Conservation (phyloP, 1,140 invertebrate genomes). For the Agraylea sexmaculata region DNA sequence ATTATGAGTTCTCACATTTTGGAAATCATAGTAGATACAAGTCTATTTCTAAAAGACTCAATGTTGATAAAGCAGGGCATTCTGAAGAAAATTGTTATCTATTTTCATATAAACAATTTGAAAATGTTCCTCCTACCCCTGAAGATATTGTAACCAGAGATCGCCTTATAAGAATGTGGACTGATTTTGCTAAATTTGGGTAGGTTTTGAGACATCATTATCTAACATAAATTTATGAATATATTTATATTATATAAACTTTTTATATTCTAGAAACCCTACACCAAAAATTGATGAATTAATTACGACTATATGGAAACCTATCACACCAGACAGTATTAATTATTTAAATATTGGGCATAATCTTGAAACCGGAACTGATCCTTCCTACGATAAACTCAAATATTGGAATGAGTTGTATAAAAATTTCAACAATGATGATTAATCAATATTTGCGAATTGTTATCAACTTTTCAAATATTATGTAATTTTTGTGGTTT, state of each 20-base stretch:
- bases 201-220: constrained; percentile 4
- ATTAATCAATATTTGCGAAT: too few species aligned
- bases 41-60: neutral
- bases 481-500: too few species aligned
- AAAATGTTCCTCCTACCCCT: neutral
- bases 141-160: constrained; percentile 10
- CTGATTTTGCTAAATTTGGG: constrained; percentile 18
- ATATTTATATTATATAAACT: neutral
- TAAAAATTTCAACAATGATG: too few species aligned
- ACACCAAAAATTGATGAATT: constrained; percentile 4
- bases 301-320: constrained; percentile 6
- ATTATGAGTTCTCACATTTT: constrained; percentile 13
- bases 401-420: constrained; percentile 6
- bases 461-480: too few species aligned
- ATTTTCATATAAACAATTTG: constrained; percentile 7
- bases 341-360: constrained; percentile 9
- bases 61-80: constrained; percentile 10
- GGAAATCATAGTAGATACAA: constrained; percentile 12
- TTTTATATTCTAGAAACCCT: constrained; percentile 10
- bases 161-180: constrained; percentile 15
- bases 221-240: neutral
- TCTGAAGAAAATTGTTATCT: constrained; percentile 14
- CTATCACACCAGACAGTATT: neutral
- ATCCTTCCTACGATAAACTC: constrained; percentile 1
- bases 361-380: neutral